Evolutionary conservation across 2,113 vertebrate species (phyloP).

Genomic region (Sceloporus tristichus): DNA sequence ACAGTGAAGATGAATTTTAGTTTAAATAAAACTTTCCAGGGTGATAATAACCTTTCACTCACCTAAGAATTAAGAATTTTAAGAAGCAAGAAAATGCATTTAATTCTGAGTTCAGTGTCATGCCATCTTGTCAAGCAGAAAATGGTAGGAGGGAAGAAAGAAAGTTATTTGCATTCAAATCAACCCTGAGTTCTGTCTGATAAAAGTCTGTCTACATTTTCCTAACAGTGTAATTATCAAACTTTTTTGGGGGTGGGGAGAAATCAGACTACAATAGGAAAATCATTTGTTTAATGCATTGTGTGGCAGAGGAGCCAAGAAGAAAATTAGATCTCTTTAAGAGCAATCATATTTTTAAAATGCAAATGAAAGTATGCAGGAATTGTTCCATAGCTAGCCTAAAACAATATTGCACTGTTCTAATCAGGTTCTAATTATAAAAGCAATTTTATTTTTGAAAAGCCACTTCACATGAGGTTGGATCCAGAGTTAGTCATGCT

Average conservation of each 20-base stretch:
- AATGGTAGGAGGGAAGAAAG: not conserved
- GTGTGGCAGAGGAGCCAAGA: not conserved
- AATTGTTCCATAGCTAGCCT: not conserved
- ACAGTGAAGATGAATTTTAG: not conserved
- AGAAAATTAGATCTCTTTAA: constrained; percentile 11
- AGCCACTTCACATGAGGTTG: not conserved
- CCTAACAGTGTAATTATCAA: constrained; percentile 19
- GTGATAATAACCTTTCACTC: constrained; percentile 29
- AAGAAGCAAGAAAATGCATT: constrained; percentile 18
- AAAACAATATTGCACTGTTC: not conserved
- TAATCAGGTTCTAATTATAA: not conserved
- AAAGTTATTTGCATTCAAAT: constrained; percentile 5
- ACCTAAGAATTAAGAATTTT: constrained; percentile 24
- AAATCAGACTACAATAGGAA: not conserved
- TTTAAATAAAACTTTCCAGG: constrained; percentile 23
- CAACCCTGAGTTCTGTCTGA: constrained; percentile 16
- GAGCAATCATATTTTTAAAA: not conserved
- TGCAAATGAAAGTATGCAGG: constrained; percentile 16
- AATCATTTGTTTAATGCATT: constrained; percentile 1
- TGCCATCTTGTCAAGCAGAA: constrained; percentile 30
- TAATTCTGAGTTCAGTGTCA: constrained; percentile 32
- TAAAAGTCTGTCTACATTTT: constrained; percentile 29
- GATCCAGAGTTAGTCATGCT: not conserved
- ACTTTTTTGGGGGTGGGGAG: not conserved
- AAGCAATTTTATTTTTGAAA: constrained; percentile 9